Base-by-base conservation (phyloP, 2,113 vertebrate genomes). In the Mustela lutreola region DNA sequence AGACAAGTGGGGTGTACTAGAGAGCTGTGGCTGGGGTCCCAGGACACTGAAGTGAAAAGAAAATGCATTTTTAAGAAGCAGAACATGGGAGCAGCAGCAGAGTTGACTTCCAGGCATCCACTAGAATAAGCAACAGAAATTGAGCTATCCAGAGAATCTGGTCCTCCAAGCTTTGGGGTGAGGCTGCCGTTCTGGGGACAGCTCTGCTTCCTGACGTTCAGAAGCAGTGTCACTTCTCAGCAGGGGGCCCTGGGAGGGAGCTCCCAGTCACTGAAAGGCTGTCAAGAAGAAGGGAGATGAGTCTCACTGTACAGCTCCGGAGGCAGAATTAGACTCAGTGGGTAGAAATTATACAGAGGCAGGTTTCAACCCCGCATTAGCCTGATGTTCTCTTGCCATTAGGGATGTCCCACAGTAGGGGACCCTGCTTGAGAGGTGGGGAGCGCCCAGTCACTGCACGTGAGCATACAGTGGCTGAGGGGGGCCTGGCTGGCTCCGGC, bases 281-380 rank as follows among this genome's bases (percentile, higher is more conserved):
- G 70, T 93, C 88, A 80, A 70, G 62, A 94, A 45, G 63, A 39
- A 82, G 26, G 91, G 31, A 53, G 39, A 16, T 39, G 63, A 89
- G n/a, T 92, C 91, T 95, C 28, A 22, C 78, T 48, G 42, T 31
- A 2, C 15, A 62, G 78, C 89, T 83, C 73, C 42, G 24, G 91
- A 58, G 81, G 76, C 31, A 92, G 85, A 93, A 91, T 97, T 76
- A 87, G 88, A 71, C 84, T 91, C 63, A 5, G 39, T 84, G 88
- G 88, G 80, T 75, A 94, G 93, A 96, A 97, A 97, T 97, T 93
- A 71, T 0, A 94, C 70, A 81, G 76, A 88, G 33, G 63, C 36
- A 76, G 80, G 36, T 78, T 84, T 70, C 89, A 76, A 16, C 56
- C 26, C 50, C 39, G 31, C 12, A 7, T 84, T 67, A 87, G 67